phyloP scores from a whole-genome alignment of 2,797 vertebrate genomes.

The Tragopan temminckii region DNA sequence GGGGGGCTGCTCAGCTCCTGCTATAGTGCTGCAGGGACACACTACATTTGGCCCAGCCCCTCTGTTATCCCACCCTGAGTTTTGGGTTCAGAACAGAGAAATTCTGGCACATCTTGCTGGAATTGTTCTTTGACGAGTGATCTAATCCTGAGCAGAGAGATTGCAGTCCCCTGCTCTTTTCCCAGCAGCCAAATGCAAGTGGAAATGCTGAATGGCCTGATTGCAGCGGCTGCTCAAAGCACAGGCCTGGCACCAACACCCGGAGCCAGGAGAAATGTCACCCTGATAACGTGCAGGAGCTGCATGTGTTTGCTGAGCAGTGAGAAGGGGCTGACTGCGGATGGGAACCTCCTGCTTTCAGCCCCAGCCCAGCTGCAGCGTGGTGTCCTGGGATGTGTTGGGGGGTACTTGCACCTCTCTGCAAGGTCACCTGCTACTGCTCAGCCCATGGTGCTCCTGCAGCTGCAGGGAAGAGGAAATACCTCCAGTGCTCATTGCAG shows the following conservation, averaged over 20 bases:
- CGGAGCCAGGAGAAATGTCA: slow-evolving; percentile 33
- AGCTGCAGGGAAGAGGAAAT: background rate
- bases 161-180: slow-evolving; percentile 11
- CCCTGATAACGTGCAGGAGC: slow-evolving; percentile 38
- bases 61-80: background rate
- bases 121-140: background rate
- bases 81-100: background rate
- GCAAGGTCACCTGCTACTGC: accelerated
- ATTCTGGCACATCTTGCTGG: slow-evolving; percentile 30
- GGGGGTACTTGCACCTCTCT: background rate
- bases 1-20: background rate
- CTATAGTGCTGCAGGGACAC: background rate
- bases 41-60: accelerated
- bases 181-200: slow-evolving; percentile 25
- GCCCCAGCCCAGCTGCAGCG: background rate
- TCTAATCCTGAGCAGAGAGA: background rate
- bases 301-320: background rate
- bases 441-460: accelerated
- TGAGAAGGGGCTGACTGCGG: background rate
- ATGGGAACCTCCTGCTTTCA: background rate
- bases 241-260: background rate
- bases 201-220: slow-evolving; percentile 10
- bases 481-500: background rate
- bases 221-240: slow-evolving; percentile 57
- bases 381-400: background rate